Base-by-base conservation (phyloP, 2,797 vertebrate genomes). In the Amazonetta brasiliensis region DNA sequence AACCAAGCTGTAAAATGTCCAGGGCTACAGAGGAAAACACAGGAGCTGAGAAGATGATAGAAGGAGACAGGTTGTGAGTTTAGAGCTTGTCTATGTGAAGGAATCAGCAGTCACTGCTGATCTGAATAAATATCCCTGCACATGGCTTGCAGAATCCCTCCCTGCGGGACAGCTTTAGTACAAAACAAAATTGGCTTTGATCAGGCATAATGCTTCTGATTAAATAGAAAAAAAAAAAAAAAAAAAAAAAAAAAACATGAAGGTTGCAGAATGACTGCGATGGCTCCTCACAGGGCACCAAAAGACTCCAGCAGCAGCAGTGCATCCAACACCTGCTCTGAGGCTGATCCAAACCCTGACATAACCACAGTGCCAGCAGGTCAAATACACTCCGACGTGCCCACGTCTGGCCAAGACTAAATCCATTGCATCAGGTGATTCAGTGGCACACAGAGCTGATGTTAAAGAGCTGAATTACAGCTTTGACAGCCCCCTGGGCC, bases 1-100 rank as follows among this genome's bases (percentile, higher is more conserved):
- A 87, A 76, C 59, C 18, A 48, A 86, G 55, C 94, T 94, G 78
- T 54, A 84, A 89, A 84, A 87, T 7, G 56, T 52, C 76, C 56
- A 35, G 7, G 41, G 74, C 80, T 72, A 18, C 69, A 39, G 58
- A 90, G 46, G 46, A 79, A 78, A 84, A 54, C 25, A 59, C 69
- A 44, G 50, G 83, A 95, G 89, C 68, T 82, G 83, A 41, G 87
- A 88, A 59, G 33, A 19, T 19, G 72, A 73, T 71, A 56, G 82
- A 87, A 84, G 4, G 23, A 83, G 82, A 63, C 67, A 87, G 63
- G 74, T 76, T 89, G 62, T 19, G 66, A 80, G 73, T 20, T n/a
- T 76, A 52, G 82, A 80, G 88, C 55, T 73, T 50, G 20, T 55
- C 60, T 63, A 54, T 7, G 43, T 9, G 35, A 62, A 67, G 79